Evolutionary conservation across 2,113 vertebrate species (phyloP), one percentile per base, ranked within the genome.

Genomic region (Ellobius talpinus): DNA sequence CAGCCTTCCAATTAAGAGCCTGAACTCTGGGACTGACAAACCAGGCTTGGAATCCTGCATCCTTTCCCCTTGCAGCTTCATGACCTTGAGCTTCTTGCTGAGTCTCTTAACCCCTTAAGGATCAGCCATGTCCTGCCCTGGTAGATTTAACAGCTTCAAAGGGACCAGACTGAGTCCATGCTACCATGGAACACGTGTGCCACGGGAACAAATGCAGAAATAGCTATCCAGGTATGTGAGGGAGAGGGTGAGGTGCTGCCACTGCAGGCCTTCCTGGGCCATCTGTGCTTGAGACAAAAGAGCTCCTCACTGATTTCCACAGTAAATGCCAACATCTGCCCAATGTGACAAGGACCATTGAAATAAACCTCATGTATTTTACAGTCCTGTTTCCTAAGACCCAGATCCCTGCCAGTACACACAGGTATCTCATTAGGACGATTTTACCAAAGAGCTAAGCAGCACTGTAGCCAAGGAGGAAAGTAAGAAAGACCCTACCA

Each of bases 241-340:
- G 45, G 76, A 50, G 58, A 45, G 31, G 29, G 61, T 12, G 47
- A 17, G 50, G 31, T 0, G 33, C 76, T 65, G 79, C 78, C 12
- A 3, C 39, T 3, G 13, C 12, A 26, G 33, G 21, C 11, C 58
- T 24, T 95, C 74, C 63, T 1, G 2, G 78, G 7, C 95, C 92
- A 84, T 82, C 94, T 92, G 90, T 9, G 39, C 72, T 92, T 85
- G 70, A 45, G 31, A 96, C 58, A 9, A 45, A 90, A 47, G 77
- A 31, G 24, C 29, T 73, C 42, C 81, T 90, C 1, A 0, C 61
- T 16, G 2, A 89, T 61, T 52, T 52, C 81, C 77, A 70, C 33
- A 77, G 86, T 42, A 97, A 97, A 97, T 94, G 89, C 88, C 89
- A 95, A 96, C 95, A 96, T 95, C 95, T 98, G 96, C 92, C 50